A percentile compares a stretch with the other conserved stretches of the same genome.
phyloP scores from a whole-genome alignment of 2,797 vertebrate species.

The Emydoidea blandingii region DNA sequence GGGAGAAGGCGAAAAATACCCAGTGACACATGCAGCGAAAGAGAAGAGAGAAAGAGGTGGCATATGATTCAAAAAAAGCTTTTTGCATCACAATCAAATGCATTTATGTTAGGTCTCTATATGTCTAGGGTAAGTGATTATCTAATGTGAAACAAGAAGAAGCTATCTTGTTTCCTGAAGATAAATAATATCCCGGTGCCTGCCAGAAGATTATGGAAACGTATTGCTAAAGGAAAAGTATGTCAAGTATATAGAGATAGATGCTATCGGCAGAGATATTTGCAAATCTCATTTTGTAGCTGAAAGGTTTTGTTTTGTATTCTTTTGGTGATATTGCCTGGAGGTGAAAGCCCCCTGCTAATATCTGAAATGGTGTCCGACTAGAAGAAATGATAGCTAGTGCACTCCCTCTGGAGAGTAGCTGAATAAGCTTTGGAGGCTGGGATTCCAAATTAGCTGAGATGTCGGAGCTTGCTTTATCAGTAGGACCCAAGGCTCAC shows the following conservation, averaged over 20 bases:
- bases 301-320: conserved; percentile 28
- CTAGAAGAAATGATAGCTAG: neutral
- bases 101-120: conserved; percentile 20
- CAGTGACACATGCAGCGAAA: conserved; percentile 50
- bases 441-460: neutral
- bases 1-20: conserved; percentile 49
- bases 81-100: conserved; percentile 47
- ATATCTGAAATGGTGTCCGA: neutral
- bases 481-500: neutral
- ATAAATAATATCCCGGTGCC: neutral
- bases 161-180: conserved; percentile 33
- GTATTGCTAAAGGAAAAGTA: conserved; percentile 10
- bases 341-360: conserved; percentile 6
- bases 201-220: neutral
- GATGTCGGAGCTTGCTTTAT: neutral
- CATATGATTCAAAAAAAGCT: conserved; percentile 21
- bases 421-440: neutral
- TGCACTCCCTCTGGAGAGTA: neutral
- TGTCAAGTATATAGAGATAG: neutral
- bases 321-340: neutral
- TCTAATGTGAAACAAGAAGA: conserved; percentile 9
- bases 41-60: conserved; percentile 24
- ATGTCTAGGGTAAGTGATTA: conserved; percentile 36
- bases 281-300: neutral
- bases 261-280: neutral